These are phyloP conservation scores for Enoplosus armatus DNA, from an alignment of 2,797 vertebrate species.

Conservation along the genomic window DNA sequence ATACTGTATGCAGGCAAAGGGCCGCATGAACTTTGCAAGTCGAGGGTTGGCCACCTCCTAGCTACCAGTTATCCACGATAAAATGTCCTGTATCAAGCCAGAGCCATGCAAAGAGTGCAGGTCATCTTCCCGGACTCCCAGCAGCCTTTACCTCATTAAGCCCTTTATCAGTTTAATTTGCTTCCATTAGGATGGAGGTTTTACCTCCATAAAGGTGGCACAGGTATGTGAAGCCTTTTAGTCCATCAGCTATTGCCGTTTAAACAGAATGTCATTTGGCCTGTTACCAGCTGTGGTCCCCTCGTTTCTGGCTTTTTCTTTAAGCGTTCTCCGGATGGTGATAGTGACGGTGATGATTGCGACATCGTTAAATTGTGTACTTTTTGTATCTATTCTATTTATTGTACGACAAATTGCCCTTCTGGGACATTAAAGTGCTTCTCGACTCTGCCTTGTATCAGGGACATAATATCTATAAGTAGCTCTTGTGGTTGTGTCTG, in stretches of 20 bases:
- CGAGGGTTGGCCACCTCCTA: no score
- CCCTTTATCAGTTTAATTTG: background rate
- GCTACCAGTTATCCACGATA: no score
- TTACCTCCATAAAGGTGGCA: background rate
- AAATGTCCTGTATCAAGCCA: background rate
- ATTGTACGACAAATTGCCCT: background rate
- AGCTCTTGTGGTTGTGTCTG: background rate
- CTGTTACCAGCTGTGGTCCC: background rate
- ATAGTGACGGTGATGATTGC: no score
- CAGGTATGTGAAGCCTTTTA: background rate
- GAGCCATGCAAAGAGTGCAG: background rate
- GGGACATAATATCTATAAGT: background rate
- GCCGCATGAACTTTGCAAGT: background rate
- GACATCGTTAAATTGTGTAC: background rate
- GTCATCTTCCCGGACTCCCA: background rate
- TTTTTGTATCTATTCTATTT: background rate
- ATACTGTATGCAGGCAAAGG: background rate
- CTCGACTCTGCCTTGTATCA: background rate
- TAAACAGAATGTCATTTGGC: background rate
- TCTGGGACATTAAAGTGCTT: background rate
- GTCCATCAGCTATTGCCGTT: background rate
- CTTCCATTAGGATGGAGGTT: background rate
- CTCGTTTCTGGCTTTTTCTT: fast-evolving
- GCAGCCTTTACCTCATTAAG: background rate
- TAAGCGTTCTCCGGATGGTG: background rate